Base-by-base conservation (phyloP, 1,140 invertebrate genomes). In the Contarinia nasturtii region DNA sequence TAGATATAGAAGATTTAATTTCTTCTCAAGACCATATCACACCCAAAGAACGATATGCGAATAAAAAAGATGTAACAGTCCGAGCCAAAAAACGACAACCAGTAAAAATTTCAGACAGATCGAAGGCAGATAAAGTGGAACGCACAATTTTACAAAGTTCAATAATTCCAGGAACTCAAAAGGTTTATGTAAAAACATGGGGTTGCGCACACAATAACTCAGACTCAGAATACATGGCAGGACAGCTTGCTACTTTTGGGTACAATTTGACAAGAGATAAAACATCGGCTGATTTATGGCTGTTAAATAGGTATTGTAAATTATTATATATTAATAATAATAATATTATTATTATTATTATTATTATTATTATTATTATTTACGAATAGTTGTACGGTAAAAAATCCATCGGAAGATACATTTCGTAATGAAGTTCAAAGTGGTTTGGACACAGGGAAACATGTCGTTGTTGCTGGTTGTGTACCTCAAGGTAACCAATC, bases 221-320 rank as follows among this genome's bases (percentile, higher is more conserved):
- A 0, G 93, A 97, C 59, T 85, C 86, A 11, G 91, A 94, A 71
- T 98, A 98, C 57, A 98, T 98, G 94, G 88, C 89, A 34, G 94
- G 94, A 1, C 78, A 94, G 51, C 64, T 98, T 41, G 79, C 84
- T 17, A 70, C 79, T 0, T 87, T 84, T 62, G 93, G 92, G 0
- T 96, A 94, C 62, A 75, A 71, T 49, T 70, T 96, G 15, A 88
- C 82, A 55, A 77, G 89, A 47, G 74, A 88, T 46, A 86, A 89
- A 66, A 64, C 73, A 22, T 66, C 74, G 41, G 93, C 93, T 1
- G 84, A 96, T 67, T 63, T 98, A 3, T 97, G 93, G 92, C 63
- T 98, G 11, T 68, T 98, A 1, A 98, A 98, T 65, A 95, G 10
- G 15, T 40, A 11, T 14, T 7, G 15, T n/a, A n/a, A n/a, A n/a